Percentiles rank a stretch among this genome's conserved stretches.
Conservation (phyloP, 2,888 invertebrate species). For the Catonia carolina region DNA sequence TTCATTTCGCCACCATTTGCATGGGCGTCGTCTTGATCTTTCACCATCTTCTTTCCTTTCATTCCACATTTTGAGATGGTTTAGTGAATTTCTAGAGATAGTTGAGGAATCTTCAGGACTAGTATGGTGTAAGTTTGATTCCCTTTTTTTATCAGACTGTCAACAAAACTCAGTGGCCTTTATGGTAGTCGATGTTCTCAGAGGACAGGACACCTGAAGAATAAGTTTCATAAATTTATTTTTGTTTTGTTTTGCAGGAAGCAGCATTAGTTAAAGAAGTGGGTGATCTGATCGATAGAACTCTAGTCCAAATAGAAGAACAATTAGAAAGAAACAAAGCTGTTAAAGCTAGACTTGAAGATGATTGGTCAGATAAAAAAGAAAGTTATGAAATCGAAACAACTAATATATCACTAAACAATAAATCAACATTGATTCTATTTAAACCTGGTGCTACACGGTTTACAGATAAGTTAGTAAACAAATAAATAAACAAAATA, state of each 20-base stretch:
- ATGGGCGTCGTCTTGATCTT: too few species aligned
- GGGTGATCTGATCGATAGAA: conserved; percentile 53
- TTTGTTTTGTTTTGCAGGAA: conserved; percentile 52
- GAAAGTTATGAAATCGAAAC: conserved; percentile 72
- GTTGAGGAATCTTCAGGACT: too few species aligned
- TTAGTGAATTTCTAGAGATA: too few species aligned
- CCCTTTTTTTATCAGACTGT: too few species aligned
- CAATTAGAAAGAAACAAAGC: conserved; percentile 69
- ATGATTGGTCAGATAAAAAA: conserved; percentile 87
- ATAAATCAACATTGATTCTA: conserved; percentile 61
- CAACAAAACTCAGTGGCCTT: too few species aligned
- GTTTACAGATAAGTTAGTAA: conserved; percentile 62
- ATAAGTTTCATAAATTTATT: too few species aligned
- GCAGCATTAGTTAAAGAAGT: conserved; percentile 63
- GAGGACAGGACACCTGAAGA: too few species aligned
- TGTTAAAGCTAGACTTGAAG: conserved; percentile 74
- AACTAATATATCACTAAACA: conserved; percentile 58
- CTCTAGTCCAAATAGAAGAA: conserved; percentile 58
- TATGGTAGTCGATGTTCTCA: too few species aligned
- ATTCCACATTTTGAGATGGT: too few species aligned
- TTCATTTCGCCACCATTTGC: too few species aligned
- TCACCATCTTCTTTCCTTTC: too few species aligned
- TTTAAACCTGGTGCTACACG: conserved; percentile 75
- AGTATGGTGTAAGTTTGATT: too few species aligned
- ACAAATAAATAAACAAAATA: neutral